Base-by-base conservation (phyloP, 2,113 vertebrate genomes). In the Tragelaphus buxtoni region DNA sequence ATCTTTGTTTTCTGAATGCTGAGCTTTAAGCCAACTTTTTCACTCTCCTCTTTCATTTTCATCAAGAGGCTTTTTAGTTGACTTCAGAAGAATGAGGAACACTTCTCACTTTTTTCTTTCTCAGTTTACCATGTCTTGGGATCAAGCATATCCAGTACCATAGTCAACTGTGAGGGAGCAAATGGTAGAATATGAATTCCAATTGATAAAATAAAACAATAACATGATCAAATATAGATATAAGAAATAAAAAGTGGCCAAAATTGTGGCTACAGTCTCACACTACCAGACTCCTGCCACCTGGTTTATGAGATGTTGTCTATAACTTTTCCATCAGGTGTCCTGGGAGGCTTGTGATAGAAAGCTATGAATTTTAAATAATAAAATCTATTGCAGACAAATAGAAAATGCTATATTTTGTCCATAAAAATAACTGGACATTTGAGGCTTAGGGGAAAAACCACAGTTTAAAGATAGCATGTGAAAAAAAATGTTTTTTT, bases 351-450 rank as follows among this genome's bases (percentile, higher is more conserved):
- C 61, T 22, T 83, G 42, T 91, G 28, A 28, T 4, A 30, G 55
- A 60, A 61, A 30, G 12, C 28, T n/a, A 32, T 30, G 53, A 74
- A 53, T 69, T 88, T 85, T 72, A 84, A 91, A 80, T 58, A 63
- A 79, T 79, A 69, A 91, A 56, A 61, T 84, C 16, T 7, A 69
- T 17, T 63, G 14, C 1, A 3, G 63, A 69, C 82, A 90, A 90
- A 69, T 39, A 90, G 7, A 12, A 51, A 77, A 85, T 83, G 55
- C 20, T 32, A 80, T 51, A 63, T 91, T 77, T 17, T 61, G 22
- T 42, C 35, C 83, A 65, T 80, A 94, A 95, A 88, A 88, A 32
- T 47, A 90, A 94, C 84, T 82, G 11, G 42, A 60, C 81, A 86
- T 51, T 9, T 61, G 26, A 77, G 30, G 17, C 35, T 55, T 69